Base-by-base conservation (phyloP, 2,797 vertebrate genomes). In the Danionella dracula region DNA sequence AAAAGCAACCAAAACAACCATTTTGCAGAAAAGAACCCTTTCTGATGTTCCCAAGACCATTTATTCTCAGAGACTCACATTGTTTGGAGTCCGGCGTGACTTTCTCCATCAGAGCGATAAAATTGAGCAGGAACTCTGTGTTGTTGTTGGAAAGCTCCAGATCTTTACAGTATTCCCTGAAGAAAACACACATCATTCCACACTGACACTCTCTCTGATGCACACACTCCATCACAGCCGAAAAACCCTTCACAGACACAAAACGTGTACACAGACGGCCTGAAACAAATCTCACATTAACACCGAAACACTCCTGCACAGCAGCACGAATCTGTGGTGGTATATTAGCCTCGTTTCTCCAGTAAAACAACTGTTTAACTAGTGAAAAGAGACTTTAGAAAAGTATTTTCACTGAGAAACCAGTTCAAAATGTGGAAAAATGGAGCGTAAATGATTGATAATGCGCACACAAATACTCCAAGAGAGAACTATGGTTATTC, bases 131-230 rank as follows among this genome's bases (percentile, higher is more conserved):
- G 86, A 99, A 99, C 79, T 99, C 97, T 0, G 97, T 99, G 91
- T 99, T 99, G 92, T 99, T 98, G 87, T 88, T 91, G 54, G 96
- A 95, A 79, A 94, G 89, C 83, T 97, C 94, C 83, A 99, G 90
- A 72, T 98, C 95, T 86, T 94, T 97, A 91, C 97, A 99, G 86
- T 98, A 99, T 89, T 99, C 95, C 93, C 97, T 99, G 84, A 74
- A 74, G 69, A 81, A 41, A 45, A 65, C 46, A 65, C 41, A 50
- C 19, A 16, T 17, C 48, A 32, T 29, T 66, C 23, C 31, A 53
- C 49, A 68, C 35, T 13, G 49, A 50, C 54, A 20, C 77, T 6
- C 77, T n/a, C n/a, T 37, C 68, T 63, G 40, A 74, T 5, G 8
- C 1, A 40, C 54, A 3, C 10, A 41, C n/a, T 8, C 21, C 4